Percentiles rank a stretch among this genome's conserved stretches.
These are phyloP conservation scores for Gila robusta DNA, from an alignment of 2,797 vertebrate genomes.

Conservation along the genomic window DNA sequence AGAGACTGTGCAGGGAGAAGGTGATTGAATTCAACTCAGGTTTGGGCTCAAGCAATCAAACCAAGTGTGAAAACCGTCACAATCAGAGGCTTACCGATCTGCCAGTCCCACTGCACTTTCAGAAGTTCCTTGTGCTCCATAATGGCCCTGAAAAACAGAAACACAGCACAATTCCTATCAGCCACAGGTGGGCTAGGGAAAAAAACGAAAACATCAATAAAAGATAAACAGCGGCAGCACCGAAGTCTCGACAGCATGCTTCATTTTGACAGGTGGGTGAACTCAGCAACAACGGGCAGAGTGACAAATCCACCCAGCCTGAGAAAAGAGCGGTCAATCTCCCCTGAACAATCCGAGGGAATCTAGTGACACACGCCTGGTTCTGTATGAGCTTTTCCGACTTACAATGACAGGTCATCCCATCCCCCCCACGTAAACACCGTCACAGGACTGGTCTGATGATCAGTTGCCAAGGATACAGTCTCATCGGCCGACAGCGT, in stretches of 20 bases:
- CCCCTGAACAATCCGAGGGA: slow-evolving; percentile 3
- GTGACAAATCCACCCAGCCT: slow-evolving; percentile 26
- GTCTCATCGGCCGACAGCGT: slow-evolving; percentile 34
- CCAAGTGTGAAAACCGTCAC: neutral
- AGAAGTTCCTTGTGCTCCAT: slow-evolving; percentile 97
- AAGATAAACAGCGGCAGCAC: slow-evolving; percentile 28
- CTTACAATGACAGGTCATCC: slow-evolving; percentile 9
- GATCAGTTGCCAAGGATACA: slow-evolving; percentile 59
- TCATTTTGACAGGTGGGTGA: slow-evolving; percentile 35
- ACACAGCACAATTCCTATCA: slow-evolving; percentile 28
- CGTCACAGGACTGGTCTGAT: neutral
- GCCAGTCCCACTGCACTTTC: slow-evolving; percentile 95
- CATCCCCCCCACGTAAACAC: neutral
- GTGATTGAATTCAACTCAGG: slow-evolving; percentile 1
- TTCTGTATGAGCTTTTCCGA: neutral
- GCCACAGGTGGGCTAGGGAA: slow-evolving; percentile 8
- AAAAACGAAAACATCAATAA: slow-evolving; percentile 7
- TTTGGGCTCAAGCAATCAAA: neutral
- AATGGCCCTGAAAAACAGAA: slow-evolving; percentile 85
- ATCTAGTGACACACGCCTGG: slow-evolving; percentile 10
- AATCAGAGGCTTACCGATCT: slow-evolving; percentile 86
- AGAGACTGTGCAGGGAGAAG: neutral
- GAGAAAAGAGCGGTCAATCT: slow-evolving; percentile 33
- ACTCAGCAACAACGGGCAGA: neutral
- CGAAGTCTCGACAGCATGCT: slow-evolving; percentile 21